Base-by-base conservation (phyloP, 2,888 invertebrate genomes). In the Stenodera caucasica region DNA sequence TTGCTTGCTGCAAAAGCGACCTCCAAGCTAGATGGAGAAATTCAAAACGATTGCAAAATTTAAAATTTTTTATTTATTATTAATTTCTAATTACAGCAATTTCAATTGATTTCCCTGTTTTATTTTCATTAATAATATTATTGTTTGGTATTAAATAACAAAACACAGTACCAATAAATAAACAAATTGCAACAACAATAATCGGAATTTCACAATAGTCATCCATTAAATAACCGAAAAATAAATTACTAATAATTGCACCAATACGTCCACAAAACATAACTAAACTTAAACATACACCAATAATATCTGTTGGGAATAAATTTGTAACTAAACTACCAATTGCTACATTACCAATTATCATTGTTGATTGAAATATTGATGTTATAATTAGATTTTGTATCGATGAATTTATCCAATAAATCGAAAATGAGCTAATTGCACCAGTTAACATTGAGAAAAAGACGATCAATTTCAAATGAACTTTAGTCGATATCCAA, bases 211-310 rank as follows among this genome's bases (percentile, higher is more conserved):
- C 84, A 65, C 87, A 88, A 49, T 85, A 85, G 57, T 81, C 82
- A 74, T 88, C 88, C 54, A 89, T 81, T 2, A 88, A 80, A 23
- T 82, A 83, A 3, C 88, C 89, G 33, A 89, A 86, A 0, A 86
- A 83, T 7, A 88, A 68, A 77, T 88, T 89, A 58, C 88, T 86
- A 0, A 83, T 81, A 60, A 88, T 85, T 0, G 88, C 88, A 0
- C 89, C 89, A 0, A 86, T 78, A 58, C 89, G 81, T 1, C 89
- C 89, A 73, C 85, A 84, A 78, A 85, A 85, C 45, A 88, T 85
- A 15, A 85, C 84, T 78, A 87, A 82, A 66, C 87, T 88, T 0
- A 89, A 83, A 0, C 88, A 88, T 40, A 88, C 81, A 0, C 86
- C 88, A 70, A 86, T 87, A 1, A 80, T 74, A 7, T 63, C 67